phyloP scores from a whole-genome alignment of 1,140 invertebrate genomes.

The Leptinotarsa texana region DNA sequence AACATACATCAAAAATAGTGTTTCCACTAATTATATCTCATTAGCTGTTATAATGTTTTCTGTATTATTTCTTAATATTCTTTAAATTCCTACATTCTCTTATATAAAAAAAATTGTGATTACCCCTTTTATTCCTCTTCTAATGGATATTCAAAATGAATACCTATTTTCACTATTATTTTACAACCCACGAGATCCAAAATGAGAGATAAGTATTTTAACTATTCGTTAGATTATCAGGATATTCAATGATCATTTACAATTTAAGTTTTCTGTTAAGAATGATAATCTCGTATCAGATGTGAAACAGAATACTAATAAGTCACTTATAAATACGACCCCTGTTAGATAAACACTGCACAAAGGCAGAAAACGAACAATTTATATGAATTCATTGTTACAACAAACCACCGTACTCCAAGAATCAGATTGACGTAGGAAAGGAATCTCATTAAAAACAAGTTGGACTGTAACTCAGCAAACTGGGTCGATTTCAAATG shows the following conservation, averaged over 20 bases:
- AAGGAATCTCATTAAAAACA: slow-evolving; percentile 9
- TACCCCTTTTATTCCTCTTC: not conserved
- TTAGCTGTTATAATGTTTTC: not conserved
- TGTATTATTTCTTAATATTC: not conserved
- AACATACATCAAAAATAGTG: too few relatives aligned
- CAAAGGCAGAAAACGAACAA: too few relatives aligned
- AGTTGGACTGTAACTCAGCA: not conserved
- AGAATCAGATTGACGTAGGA: not conserved
- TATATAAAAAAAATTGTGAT: too few relatives aligned
- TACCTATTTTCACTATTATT: not conserved
- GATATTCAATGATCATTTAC: too few relatives aligned
- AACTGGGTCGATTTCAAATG: slow-evolving; percentile 16
- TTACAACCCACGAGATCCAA: not conserved
- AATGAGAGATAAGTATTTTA: too few relatives aligned
- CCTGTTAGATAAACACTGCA: too few relatives aligned
- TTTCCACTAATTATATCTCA: not conserved
- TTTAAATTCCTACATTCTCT: not conserved
- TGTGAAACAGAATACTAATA: too few relatives aligned
- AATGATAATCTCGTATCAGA: too few relatives aligned
- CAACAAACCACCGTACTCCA: not conserved
- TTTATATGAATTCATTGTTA: too few relatives aligned
- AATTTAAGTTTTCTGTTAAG: too few relatives aligned
- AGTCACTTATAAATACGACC: too few relatives aligned
- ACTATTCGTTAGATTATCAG: too few relatives aligned
- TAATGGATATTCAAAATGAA: not conserved